Evolutionary conservation across 2,888 invertebrate species (phyloP).

Genomic region (Dione juno): DNA sequence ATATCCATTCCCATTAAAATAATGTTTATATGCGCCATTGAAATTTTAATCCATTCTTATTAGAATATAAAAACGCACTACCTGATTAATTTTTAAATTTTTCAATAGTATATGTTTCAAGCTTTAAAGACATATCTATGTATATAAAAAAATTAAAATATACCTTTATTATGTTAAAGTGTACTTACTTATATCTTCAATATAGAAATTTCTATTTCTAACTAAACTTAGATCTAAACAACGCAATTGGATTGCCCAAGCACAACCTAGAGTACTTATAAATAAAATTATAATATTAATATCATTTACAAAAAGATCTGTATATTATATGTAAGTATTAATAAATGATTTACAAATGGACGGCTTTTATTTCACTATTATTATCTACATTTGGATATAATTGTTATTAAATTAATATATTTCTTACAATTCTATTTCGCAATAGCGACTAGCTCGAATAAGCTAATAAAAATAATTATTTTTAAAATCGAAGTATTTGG

Average conservation of each 20-base stretch:
- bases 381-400: slow-evolving; percentile 77
- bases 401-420: slow-evolving; percentile 49
- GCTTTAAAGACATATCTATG: not conserved
- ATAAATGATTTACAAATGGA: slow-evolving; percentile 60
- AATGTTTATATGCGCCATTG: not conserved
- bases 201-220: slow-evolving; percentile 29
- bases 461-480: not conserved
- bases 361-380: slow-evolving; percentile 60
- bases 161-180: not conserved
- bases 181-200: slow-evolving; percentile 7
- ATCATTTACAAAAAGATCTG: slow-evolving; percentile 48
- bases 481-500: not conserved
- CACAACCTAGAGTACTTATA: slow-evolving; percentile 71
- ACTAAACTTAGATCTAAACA: slow-evolving; percentile 43
- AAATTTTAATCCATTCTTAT: no score
- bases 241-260: slow-evolving; percentile 75
- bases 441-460: slow-evolving; percentile 19
- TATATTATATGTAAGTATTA: slow-evolving; percentile 47
- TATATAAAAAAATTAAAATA: not conserved
- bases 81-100: not conserved
- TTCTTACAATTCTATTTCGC: slow-evolving; percentile 4
- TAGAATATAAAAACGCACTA: not conserved
- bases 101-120: not conserved
- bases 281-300: slow-evolving; percentile 28
- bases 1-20: not conserved